Percentiles rank a stretch among this genome's conserved stretches.
phyloP scores from a whole-genome alignment of 2,113 vertebrate species.

The Rattus rattus region DNA sequence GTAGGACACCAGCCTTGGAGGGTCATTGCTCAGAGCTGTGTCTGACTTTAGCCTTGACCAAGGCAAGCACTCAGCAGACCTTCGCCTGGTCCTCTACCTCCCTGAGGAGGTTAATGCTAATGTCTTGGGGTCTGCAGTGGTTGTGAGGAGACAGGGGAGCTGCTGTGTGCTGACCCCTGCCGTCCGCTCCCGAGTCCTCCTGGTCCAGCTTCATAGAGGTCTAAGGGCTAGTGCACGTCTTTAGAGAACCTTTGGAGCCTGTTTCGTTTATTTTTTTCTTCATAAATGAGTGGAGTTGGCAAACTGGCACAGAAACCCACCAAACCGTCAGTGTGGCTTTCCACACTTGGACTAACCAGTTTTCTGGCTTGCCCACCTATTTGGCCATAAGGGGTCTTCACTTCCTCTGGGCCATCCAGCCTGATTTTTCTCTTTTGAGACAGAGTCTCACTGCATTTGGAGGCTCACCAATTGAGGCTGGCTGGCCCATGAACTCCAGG shows the following conservation, averaged over 20 bases:
- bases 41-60: not conserved
- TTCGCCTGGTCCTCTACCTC: not conserved
- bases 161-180: not conserved
- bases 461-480: not conserved
- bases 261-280: not conserved
- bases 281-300: not conserved
- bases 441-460: not conserved
- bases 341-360: not conserved
- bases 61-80: not conserved
- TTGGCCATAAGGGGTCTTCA: not conserved
- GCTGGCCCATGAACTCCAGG: not conserved
- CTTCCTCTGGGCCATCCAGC: not conserved
- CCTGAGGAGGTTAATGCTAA: not conserved
- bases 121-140: not conserved
- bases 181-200: not conserved
- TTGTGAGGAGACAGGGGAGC: fast-evolving
- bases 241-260: not conserved
- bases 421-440: not conserved
- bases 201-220: not conserved
- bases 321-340: not conserved
- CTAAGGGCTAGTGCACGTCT: not conserved
- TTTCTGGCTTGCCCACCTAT: not conserved
- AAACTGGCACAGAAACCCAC: not conserved
- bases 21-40: not conserved
- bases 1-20: fast-evolving